These are phyloP conservation scores for Thumatha senex DNA, from an alignment of 2,888 invertebrate species.

Conservation along the genomic window DNA sequence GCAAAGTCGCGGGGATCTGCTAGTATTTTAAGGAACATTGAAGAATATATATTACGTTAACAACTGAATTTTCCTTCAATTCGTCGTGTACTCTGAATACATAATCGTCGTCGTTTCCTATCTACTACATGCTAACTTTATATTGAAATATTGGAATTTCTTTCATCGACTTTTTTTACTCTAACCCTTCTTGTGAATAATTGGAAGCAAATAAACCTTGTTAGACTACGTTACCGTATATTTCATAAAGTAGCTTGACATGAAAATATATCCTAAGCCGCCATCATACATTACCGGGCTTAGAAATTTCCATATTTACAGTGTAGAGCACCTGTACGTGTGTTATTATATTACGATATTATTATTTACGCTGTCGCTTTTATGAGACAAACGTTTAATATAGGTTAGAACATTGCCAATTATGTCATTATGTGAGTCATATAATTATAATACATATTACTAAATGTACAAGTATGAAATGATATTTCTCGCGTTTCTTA, in stretches of 20 bases:
- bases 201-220: constrained; percentile 19
- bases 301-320: constrained; percentile 13
- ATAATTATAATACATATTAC: too few species aligned
- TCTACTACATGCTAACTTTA: neutral
- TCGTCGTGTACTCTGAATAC: constrained; percentile 3
- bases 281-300: constrained; percentile 5
- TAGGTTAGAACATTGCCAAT: too few species aligned
- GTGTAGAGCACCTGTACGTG: neutral
- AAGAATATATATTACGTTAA: neutral
- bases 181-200: constrained; percentile 17
- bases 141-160: constrained; percentile 3
- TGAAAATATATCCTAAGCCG: constrained; percentile 8
- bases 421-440: too few species aligned
- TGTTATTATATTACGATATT: constrained; percentile 2
- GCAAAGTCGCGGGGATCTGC: too few species aligned
- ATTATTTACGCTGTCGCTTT: neutral
- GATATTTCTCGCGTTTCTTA: too few species aligned
- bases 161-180: neutral
- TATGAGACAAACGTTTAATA: neutral
- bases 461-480: too few species aligned
- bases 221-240: constrained; percentile 10
- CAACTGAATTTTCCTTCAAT: neutral
- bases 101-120: constrained; percentile 8
- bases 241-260: constrained; percentile 1
- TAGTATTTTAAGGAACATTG: neutral